A percentile compares a stretch with the other conserved stretches of the same genome.
Evolutionary conservation across 2,113 vertebrate species (phyloP).

Genomic region (Tretioscincus oriximinensis): DNA sequence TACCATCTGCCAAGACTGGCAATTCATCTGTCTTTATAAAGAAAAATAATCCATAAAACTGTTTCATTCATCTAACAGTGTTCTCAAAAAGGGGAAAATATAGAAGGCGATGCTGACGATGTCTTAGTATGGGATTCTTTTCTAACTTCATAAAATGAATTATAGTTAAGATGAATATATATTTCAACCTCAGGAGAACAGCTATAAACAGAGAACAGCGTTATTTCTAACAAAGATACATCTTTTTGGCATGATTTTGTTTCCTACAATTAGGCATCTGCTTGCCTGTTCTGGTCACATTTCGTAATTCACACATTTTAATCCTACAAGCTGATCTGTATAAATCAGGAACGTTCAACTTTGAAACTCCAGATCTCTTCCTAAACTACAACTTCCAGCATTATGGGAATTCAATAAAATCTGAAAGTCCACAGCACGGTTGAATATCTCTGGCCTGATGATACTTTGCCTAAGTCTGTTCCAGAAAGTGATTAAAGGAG

Average conservation of each 20-base stretch:
- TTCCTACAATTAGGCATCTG: not conserved
- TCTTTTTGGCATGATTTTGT: not conserved
- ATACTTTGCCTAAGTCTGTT: no score
- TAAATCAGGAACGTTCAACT: not conserved
- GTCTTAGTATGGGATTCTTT: not conserved
- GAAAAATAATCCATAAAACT: not conserved
- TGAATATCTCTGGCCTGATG: no score
- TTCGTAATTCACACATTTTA: not conserved
- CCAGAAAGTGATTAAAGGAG: no score
- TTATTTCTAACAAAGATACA: not conserved
- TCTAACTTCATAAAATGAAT: not conserved
- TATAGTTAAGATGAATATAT: not conserved
- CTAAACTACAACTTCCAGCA: no score
- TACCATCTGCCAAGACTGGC: not conserved
- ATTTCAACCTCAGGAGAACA: not conserved
- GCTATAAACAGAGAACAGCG: not conserved
- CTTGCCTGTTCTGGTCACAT: not conserved
- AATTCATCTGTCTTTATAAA: not conserved
- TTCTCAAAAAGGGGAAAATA: not conserved
- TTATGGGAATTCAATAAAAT: not conserved
- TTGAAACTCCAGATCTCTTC: not conserved
- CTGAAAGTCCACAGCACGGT: not conserved
- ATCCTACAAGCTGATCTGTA: not conserved
- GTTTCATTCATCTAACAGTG: not conserved
- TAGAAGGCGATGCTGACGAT: not conserved